Base-by-base conservation (phyloP, 1,140 invertebrate species). In the Sitobion miscanthi region DNA sequence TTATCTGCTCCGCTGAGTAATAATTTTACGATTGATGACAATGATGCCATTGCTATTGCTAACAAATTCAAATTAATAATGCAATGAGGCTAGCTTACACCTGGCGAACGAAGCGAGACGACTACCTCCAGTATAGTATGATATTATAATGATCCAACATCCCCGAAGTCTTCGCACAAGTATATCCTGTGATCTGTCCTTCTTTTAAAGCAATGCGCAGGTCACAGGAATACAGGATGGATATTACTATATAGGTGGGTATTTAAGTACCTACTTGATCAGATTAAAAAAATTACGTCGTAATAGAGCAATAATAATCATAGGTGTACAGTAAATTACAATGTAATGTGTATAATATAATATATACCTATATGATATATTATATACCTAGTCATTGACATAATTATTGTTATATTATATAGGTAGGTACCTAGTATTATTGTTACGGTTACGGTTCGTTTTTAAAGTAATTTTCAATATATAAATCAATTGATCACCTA, bases 371-470 rank as follows among this genome's bases (percentile, higher is more conserved):
- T 6, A 52, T 0, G 2, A 0, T 52, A 52, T 52, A 52, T 52
- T 52, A 52, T 52, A 17, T 52, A 30, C 38, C 38, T 77, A 77
- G 14, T n/a, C 62, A 77, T 17, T n/a, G 30, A 77, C 14, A 77
- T 77, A n/a, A 77, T 77, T 77, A 5, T 77, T 77, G 6, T 77
- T 77, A 35, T n/a, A 77, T n/a, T 30, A n/a, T n/a, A 54, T 77
- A n/a, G 21, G n/a, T 77, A n/a, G 21, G n/a, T n/a, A n/a, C 14
- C 62, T n/a, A 69, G 30, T 77, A 17, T n/a, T n/a, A n/a, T 77
- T 77, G 62, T 77, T 77, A 77, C 30, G n/a, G 62, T 77, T 77
- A 77, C 30, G 62, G 62, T 77, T 77, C 62, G n/a, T 77, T 77
- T 77, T 77, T 35, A n/a, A 17, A 17, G 30, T n/a, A 77, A 77